Evolutionary conservation across 2,888 invertebrate species (phyloP), one percentile per base, ranked within the genome.

Genomic region (Tetropium fuscum): DNA sequence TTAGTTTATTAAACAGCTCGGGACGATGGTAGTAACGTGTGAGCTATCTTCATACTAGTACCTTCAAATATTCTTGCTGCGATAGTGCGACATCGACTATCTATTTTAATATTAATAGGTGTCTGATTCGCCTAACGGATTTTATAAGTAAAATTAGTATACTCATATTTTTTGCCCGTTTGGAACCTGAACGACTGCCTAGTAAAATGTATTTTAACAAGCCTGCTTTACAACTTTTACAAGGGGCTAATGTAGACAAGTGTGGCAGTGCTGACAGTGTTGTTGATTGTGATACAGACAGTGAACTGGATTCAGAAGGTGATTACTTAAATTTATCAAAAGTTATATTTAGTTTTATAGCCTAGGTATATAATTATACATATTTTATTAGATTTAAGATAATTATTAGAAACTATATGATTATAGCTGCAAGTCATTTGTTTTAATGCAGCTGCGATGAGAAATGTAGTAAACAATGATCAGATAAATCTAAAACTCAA

Each of bases 201-300:
- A 7, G 11, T 49, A 15, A 22, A 7, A 49, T 49, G 49, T 49
- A 10, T 25, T 49, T 49, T 34, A 49, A 49, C 22, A 20, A 19
- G 0, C 11, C 11, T 10, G 25, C 7, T 0, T 13, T 25, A 11
- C 15, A 19, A n/a, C n/a, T n/a, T n/a, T n/a, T n/a, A n/a, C n/a
- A n/a, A n/a, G n/a, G n/a, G n/a, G n/a, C n/a, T n/a, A n/a, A n/a
- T n/a, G n/a, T n/a, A 20, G 20, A 36, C 7, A 5, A 8, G 5
- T 5, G 13, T 27, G 19, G 5, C n/a, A 32, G 8, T 1, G 3
- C 22, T 38, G 11, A n/a, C 13, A 16, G 49, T 49, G 27, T 18
- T 20, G 1, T 7, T 15, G 13, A 25, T 11, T 19, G 49, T 38
- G 25, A 4, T 11, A 36, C 13, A 1, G 18, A 38, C 18, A 8